Base-by-base conservation (phyloP, 1,140 invertebrate genomes). In the Micrasema longulum region DNA sequence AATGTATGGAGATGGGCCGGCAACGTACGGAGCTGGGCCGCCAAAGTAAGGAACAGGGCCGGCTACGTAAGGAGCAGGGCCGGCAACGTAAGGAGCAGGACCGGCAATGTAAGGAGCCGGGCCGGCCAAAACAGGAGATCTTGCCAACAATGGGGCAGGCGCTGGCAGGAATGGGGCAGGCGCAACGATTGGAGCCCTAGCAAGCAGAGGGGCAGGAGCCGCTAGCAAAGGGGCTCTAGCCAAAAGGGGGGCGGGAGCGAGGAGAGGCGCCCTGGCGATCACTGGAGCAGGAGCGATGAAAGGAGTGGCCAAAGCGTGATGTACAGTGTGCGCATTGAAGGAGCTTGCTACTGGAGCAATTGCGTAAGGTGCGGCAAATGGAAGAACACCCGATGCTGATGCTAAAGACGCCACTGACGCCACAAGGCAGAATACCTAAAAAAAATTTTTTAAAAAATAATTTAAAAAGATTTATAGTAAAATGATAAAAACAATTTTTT, bases 301-400 rank as follows among this genome's bases (percentile, higher is more conserved):
- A 5, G 87, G 87, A 16, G 83, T 81, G 26, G 87, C 86, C n/a
- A 87, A 77, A 6, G 87, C 87, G 63, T 89, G 88, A 77, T 88
- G 88, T 45, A 89, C 79, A 47, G 83, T 82, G 70, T 89, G 88
- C 0, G 87, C 85, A 63, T 87, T 88, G 78, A 86, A 89, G 63
- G 85, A 87, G 52, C 80, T 84, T 16, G 87, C 88, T 62, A 87
- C 87, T 23, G 88, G 88, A 6, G 85, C 78, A 20, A 82, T 77
- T 23, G 77, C 75, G 41, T 70, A 76, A 20, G 70, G 63, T 5
- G 78, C 74, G 20, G 77, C 82, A 62, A 78, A 78, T 16, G 77
- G 52, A 16, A 80, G 72, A 67, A 76, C 77, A 55, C 80, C 79
- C 35, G 78, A 79, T 12, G 82, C 82, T 65, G 81, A 57, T 68